These are phyloP conservation scores for Trochalopteron elliotii DNA, from an alignment of 2,113 vertebrate genomes.

Conservation along the genomic window DNA sequence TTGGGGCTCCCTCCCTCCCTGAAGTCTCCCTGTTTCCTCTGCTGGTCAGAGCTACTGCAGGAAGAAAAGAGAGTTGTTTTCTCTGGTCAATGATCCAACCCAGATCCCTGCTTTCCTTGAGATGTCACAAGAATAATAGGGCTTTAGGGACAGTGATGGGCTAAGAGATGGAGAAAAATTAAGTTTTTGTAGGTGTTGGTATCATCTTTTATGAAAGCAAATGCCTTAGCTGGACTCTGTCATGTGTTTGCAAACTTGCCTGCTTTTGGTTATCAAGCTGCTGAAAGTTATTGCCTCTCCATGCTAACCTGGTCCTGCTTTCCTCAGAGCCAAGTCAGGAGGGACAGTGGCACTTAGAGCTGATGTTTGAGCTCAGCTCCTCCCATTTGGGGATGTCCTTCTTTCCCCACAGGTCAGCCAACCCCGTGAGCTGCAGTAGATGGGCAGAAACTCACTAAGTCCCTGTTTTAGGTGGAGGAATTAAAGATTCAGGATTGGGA, in stretches of 20 bases:
- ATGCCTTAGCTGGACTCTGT: not conserved
- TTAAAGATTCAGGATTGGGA: not conserved
- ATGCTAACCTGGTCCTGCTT: not conserved
- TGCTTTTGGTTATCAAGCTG: not conserved
- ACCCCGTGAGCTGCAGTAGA: not conserved
- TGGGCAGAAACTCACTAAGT: not conserved
- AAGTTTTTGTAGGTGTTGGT: not conserved
- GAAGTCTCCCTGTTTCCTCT: not conserved
- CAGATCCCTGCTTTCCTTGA: not conserved
- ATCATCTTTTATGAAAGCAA: not conserved
- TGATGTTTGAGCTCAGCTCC: not conserved
- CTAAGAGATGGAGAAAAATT: not conserved
- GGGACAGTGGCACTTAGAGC: not conserved
- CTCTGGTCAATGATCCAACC: not conserved
- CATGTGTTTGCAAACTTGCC: not conserved
- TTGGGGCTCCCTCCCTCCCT: not conserved
- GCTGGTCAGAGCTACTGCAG: not conserved
- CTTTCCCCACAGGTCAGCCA: not conserved
- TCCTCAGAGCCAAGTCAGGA: not conserved
- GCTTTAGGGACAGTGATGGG: not conserved
- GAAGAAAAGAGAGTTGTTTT: not conserved
- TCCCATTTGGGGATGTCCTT: not conserved
- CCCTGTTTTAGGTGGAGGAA: not conserved
- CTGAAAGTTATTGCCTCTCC: not conserved
- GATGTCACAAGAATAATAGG: rapidly evolving